Percentiles rank a stretch among this genome's conserved stretches.
These are phyloP conservation scores for Laticauda laticaudata DNA, from an alignment of 2,113 vertebrate species.

Conservation along the genomic window DNA sequence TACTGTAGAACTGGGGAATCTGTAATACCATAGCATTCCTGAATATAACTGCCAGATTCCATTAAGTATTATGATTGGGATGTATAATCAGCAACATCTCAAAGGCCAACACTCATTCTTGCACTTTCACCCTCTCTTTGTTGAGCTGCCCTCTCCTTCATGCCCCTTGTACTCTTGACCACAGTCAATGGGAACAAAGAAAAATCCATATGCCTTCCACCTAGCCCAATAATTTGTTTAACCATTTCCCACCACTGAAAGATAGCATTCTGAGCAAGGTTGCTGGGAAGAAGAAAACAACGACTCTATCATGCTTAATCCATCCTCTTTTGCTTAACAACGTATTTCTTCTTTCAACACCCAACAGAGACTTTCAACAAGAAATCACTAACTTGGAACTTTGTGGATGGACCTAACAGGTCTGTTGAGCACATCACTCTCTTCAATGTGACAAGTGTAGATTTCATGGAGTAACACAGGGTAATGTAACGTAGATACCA, in stretches of 20 bases:
- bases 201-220: not conserved
- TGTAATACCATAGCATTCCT: not conserved
- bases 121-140: not conserved
- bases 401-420: slow-evolving; percentile 41
- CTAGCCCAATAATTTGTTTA: not conserved
- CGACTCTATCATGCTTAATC: not conserved
- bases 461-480: slow-evolving; percentile 48
- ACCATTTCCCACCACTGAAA: not conserved
- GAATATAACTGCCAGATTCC: not conserved
- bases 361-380: not conserved
- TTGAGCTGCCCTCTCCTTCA: not conserved
- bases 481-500: slow-evolving; percentile 52
- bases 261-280: not conserved
- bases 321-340: not conserved
- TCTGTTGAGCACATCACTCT: slow-evolving; percentile 47
- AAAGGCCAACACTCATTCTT: not conserved
- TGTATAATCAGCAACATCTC: not conserved
- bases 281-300: not conserved
- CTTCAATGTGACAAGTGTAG: slow-evolving; percentile 43
- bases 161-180: not conserved
- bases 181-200: not conserved
- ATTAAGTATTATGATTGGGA: not conserved
- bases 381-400: slow-evolving; percentile 41
- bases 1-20: not conserved
- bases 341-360: not conserved